Base-by-base conservation (phyloP, 2,888 invertebrate species). In the Ditylenchus weischeri region DNA sequence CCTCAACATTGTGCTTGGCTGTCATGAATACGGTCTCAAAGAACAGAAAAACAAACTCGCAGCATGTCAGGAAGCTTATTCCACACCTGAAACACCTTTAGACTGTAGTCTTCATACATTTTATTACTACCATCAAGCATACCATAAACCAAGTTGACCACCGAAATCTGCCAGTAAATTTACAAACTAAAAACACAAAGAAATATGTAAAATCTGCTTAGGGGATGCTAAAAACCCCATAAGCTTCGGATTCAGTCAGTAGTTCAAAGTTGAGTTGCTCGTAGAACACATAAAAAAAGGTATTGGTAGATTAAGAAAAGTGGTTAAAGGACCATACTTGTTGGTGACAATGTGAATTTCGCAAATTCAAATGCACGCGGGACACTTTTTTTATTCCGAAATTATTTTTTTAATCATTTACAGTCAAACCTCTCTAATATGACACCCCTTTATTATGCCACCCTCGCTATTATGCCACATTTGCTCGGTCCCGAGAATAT, bases 191-290 rank as follows among this genome's bases (percentile, higher is more conserved):
- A 61, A 43, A 43, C n/a, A 43, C 57, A 49, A 15, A 48, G n/a
- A 57, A 23, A 65, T 21, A 54, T 60, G n/a, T 73, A 59, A n/a
- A 60, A 67, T 48, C 13, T 15, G 21, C 11, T 23, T 19, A 36
- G 64, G 47, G 18, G 21, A 36, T 1, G 54, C 36, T 19, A 67
- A 67, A 65, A 38, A 80, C 80, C 49, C 80, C 81, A 67, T 81
- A 81, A 2, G 81, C 81, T 64, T 79, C 79, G 0, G 79, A 79
- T 62, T 81, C 81, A 0, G 75, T 79, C 23, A 81, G 73, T 74
- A 82, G 75, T 71, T 81, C 81, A 63, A 78, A 81, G 63, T 81
- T 81, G 38, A 81, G 73, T 54, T 80, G 80, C 61, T 81, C 81
- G 61, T 82, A 81, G 62, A 81, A 81, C 0, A 54, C 54, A 4